phyloP scores from a whole-genome alignment of 2,797 vertebrate genomes.

The Natrix natrix region DNA sequence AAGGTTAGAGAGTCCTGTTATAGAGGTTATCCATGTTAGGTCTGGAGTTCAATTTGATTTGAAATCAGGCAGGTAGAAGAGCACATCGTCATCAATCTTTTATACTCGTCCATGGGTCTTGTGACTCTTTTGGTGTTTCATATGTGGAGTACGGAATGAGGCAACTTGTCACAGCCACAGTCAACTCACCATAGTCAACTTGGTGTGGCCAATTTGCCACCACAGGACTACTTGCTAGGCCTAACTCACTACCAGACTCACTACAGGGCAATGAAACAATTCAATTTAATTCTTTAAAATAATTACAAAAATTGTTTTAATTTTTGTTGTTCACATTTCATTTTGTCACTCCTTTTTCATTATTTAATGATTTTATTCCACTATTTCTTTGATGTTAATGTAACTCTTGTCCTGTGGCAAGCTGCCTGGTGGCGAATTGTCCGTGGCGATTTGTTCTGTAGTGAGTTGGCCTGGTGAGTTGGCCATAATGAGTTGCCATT shows the following conservation, averaged over 20 bases:
- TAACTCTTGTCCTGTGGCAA: background rate
- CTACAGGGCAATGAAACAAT: background rate
- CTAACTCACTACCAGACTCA: background rate
- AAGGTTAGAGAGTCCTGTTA: background rate
- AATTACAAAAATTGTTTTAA: background rate
- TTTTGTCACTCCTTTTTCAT: background rate
- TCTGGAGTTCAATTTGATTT: background rate
- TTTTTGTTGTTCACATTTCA: background rate
- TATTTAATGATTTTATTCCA: background rate
- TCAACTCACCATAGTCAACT: too few relatives aligned
- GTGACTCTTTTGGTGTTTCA: background rate
- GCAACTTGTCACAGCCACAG: background rate
- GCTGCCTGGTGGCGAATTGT: too few relatives aligned
- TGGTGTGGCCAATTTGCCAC: background rate
- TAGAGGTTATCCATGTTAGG: background rate
- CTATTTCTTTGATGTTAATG: background rate
- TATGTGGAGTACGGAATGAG: background rate
- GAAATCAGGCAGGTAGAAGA: background rate
- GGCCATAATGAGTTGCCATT: background rate
- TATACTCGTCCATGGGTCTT: background rate
- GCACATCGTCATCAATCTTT: background rate
- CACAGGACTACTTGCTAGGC: background rate
- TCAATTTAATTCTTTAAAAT: background rate
- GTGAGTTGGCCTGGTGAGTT: background rate
- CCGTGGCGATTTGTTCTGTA: too few relatives aligned